Evolutionary conservation across 2,888 invertebrate species (phyloP).

Genomic region (Andrena haemorrhoa): DNA sequence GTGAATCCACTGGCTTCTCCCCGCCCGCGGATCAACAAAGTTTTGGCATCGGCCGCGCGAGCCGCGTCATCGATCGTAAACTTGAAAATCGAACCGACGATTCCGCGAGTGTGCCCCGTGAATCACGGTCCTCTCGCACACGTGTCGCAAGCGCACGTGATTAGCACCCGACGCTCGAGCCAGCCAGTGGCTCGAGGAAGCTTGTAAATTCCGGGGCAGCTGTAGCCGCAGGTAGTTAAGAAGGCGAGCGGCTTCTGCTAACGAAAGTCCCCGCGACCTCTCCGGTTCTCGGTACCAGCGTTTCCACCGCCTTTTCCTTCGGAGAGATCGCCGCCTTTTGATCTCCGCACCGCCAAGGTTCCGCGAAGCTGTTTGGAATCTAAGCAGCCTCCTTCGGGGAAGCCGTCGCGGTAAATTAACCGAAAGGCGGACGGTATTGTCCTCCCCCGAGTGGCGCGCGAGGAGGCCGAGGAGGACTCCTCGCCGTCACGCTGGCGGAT

Average conservation of each 20-base stretch:
- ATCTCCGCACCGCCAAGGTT: background rate
- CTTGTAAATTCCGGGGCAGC: constrained; percentile 38
- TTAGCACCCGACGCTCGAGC: constrained; percentile 56
- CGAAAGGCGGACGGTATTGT: too few relatives aligned
- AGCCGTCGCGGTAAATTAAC: background rate
- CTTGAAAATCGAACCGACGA: constrained; percentile 51
- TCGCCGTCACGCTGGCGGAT: constrained; percentile 10
- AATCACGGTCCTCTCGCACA: constrained; percentile 50
- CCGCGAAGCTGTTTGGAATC: background rate
- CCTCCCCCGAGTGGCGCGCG: background rate
- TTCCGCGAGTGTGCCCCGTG: constrained; percentile 41
- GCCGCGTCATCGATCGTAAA: constrained; percentile 30
- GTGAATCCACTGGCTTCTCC: background rate
- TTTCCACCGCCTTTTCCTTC: too few relatives aligned
- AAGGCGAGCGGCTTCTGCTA: background rate
- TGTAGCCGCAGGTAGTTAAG: constrained; percentile 30
- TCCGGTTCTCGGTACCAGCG: constrained; percentile 16
- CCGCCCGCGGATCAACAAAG: background rate
- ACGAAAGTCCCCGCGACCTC: background rate
- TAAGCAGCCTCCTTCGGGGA: background rate
- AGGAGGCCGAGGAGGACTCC: background rate
- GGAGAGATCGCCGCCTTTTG: background rate
- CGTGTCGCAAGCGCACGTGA: constrained; percentile 65
- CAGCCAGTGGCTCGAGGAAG: constrained; percentile 35
- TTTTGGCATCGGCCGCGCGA: constrained; percentile 14